Conservation (phyloP, 2,888 invertebrate species). For the Oligia latruncula region DNA sequence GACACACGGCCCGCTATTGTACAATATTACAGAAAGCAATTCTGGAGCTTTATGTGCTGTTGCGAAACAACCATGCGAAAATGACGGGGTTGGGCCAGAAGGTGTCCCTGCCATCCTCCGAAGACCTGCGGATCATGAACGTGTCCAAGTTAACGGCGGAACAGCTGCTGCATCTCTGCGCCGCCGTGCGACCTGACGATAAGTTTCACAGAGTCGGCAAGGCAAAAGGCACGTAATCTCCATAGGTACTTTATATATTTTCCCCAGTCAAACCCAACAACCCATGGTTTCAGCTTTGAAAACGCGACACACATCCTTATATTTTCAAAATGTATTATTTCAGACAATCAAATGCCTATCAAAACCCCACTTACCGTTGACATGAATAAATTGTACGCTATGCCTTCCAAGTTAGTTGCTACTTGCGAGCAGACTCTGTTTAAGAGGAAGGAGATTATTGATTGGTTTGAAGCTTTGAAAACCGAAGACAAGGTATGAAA, state of each 20-base stretch:
- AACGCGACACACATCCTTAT: neutral
- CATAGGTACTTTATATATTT: neutral
- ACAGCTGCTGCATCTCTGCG: constrained; percentile 80
- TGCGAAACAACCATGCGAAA: constrained; percentile 77
- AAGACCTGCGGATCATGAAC: constrained; percentile 83
- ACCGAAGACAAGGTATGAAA: constrained; percentile 74
- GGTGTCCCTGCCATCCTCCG: constrained; percentile 74
- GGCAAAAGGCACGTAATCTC: constrained; percentile 7
- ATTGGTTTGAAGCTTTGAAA: constrained; percentile 80
- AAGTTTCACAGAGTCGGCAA: constrained; percentile 26
- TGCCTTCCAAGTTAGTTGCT: constrained; percentile 79
- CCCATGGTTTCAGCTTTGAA: neutral
- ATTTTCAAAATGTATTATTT: constrained; percentile 2
- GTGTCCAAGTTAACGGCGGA: constrained; percentile 80
- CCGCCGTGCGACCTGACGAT: constrained; percentile 61
- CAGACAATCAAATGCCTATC: constrained; percentile 47
- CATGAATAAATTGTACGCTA: constrained; percentile 76
- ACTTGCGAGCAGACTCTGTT: constrained; percentile 81
- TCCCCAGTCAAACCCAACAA: neutral
- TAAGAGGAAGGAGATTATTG: constrained; percentile 82
- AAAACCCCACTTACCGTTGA: constrained; percentile 70
- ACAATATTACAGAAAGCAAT: constrained; percentile 73
- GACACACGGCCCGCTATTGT: neutral
- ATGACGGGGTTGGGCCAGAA: constrained; percentile 75
- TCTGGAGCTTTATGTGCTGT: constrained; percentile 76